Evolutionary conservation across 2,888 invertebrate genomes (phyloP).

Genomic region (Ligdia adustata): DNA sequence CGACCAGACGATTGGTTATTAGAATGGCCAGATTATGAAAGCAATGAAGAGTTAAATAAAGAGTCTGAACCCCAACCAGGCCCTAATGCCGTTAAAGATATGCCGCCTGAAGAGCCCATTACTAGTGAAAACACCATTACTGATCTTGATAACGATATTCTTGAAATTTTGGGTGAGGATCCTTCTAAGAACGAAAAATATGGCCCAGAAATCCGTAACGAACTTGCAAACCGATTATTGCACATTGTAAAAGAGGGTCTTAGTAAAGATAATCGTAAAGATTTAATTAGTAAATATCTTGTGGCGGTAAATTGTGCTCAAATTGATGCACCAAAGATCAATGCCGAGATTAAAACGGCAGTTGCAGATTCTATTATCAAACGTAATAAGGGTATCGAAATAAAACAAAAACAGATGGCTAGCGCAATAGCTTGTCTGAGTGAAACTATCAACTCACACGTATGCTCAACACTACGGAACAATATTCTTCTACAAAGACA

Average conservation of each 20-base stretch:
- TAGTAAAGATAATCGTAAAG: background rate
- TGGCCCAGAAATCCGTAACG: background rate
- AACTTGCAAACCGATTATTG: background rate
- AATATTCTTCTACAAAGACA: background rate
- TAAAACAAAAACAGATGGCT: background rate
- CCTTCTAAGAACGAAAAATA: background rate
- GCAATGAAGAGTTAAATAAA: background rate
- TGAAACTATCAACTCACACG: background rate
- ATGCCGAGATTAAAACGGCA: background rate
- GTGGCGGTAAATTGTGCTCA: background rate
- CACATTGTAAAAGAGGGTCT: background rate
- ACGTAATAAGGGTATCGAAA: background rate
- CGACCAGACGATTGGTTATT: constrained; percentile 1
- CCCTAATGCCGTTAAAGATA: background rate
- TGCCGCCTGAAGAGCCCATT: background rate
- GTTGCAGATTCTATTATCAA: background rate
- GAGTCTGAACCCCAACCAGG: too few relatives aligned
- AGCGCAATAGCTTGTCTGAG: background rate
- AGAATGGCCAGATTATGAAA: background rate
- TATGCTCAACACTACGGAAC: background rate
- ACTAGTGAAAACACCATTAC: background rate
- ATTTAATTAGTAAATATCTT: background rate
- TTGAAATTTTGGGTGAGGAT: constrained; percentile 1
- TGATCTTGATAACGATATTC: constrained; percentile 1
- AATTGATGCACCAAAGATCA: background rate